Conservation (phyloP, 1,140 invertebrate genomes). For the Fopius arisanus region DNA sequence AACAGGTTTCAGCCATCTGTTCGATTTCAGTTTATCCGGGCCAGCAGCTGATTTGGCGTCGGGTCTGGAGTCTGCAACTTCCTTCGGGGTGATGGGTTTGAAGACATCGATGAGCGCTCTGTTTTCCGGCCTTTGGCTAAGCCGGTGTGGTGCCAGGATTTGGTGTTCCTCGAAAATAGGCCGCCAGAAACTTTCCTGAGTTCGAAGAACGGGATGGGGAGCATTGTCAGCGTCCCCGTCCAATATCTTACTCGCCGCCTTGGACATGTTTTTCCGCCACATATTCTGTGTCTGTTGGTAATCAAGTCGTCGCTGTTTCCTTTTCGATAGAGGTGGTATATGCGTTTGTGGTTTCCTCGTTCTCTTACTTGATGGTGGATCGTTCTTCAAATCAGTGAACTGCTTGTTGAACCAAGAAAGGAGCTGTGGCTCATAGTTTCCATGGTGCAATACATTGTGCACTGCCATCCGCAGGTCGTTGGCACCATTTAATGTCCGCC, state of each 20-base stretch:
- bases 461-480: no score
- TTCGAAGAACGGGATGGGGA: not conserved
- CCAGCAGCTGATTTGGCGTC: no score
- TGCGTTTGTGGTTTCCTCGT: no score
- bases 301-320: slow-evolving; percentile 68
- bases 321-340: slow-evolving; percentile 71
- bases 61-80: no score
- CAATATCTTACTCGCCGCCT: not conserved
- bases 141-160: not conserved
- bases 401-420: no score
- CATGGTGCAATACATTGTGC: no score
- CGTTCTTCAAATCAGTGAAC: no score
- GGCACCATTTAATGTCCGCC: no score
- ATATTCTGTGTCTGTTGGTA: not conserved
- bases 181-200: not conserved
- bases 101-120: not conserved
- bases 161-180: not conserved
- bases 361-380: no score
- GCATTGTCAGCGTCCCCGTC: not conserved
- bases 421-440: no score
- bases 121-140: not conserved
- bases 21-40: no score
- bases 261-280: not conserved
- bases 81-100: not conserved
- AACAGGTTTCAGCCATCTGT: no score